Evolutionary conservation across 2,888 invertebrate genomes (phyloP), one percentile per base, ranked within the genome.

Genomic region (Megaustenia siamemsis): DNA sequence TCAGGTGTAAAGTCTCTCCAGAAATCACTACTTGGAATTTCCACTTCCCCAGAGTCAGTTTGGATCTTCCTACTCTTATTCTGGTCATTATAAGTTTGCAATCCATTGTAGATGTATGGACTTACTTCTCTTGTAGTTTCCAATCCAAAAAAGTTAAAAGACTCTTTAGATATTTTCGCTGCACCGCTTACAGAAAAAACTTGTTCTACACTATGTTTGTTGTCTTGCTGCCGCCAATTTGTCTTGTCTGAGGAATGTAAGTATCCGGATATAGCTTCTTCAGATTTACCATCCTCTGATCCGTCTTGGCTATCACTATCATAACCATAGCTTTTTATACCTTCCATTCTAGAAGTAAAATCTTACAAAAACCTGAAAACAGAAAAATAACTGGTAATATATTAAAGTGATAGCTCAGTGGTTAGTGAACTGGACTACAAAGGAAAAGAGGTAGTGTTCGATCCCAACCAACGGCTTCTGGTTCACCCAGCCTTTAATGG

Each of bases 1-100:
- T 81, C 66, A 63, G 82, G 81, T 40, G 84, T 81, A 60, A 89
- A 82, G 24, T 87, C 73, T 79, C 43, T 73, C 89, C 89, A 89
- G 68, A 88, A 89, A 24, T 87, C 86, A 40, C 88, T 82, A 12
- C 84, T 81, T 49, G 88, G 88, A 35, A 89, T 69, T n/a, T 85
- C 85, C 40, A 88, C 78, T 15, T 79, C 53, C 15, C 60, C 75
- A 40, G 8, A 77, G 10, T 28, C 32, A 35, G 49, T 63, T 15
- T 79, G 32, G 43, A 56, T 38, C 38, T 60, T 79, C 60, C 68
- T 71, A 40, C 12, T 63, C 60, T 69, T 53, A 73, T 53, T 68
- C 75, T 60, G 73, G 21, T 24, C 24, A 69, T 38, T 35, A 6
- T 32, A 18, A 43, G n/a, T 40, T 43, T 28, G 32, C 43, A 35